A percentile compares a stretch with the other conserved stretches of the same genome.
These are phyloP conservation scores for Albula goreensis DNA, from an alignment of 2,113 vertebrate species.

Conservation along the genomic window DNA sequence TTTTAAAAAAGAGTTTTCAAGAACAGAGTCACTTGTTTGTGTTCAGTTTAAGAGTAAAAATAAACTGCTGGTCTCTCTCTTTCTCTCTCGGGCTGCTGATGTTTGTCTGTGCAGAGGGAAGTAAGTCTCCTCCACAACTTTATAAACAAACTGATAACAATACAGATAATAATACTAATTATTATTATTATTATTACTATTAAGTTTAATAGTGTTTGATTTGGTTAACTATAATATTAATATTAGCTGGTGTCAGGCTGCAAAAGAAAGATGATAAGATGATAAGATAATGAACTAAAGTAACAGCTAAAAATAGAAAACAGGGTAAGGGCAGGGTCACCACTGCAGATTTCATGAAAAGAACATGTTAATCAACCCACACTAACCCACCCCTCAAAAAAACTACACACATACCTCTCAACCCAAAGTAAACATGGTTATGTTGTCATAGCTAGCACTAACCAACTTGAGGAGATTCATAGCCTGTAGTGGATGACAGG, in stretches of 20 bases:
- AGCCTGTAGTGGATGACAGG: constrained; percentile 71
- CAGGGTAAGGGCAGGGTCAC: constrained; percentile 43
- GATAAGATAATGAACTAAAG: constrained; percentile 35
- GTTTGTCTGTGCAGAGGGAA: background rate
- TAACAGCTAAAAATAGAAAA: constrained; percentile 64
- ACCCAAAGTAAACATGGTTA: constrained; percentile 71
- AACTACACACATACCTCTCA: constrained; percentile 32
- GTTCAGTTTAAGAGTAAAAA: constrained; percentile 24
- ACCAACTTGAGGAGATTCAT: constrained; percentile 72
- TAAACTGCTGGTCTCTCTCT: constrained; percentile 7
- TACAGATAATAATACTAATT: background rate
- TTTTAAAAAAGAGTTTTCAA: constrained; percentile 30
- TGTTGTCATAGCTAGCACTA: constrained; percentile 65
- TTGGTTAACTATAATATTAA: too few relatives aligned
- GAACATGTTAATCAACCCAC: constrained; percentile 31
- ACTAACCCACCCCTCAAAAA: background rate
- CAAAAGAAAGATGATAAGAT: constrained; percentile 41
- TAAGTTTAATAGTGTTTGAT: background rate
- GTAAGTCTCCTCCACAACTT: background rate
- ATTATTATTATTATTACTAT: background rate
- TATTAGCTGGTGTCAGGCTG: constrained; percentile 20
- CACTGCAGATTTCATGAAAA: constrained; percentile 46
- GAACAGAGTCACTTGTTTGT: constrained; percentile 15
- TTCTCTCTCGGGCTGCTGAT: background rate
- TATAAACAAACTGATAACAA: background rate